Evolutionary conservation across 64 coral and sea anemone genomes (phyloP), one percentile per base, ranked within the genome.

Genomic region (Montipora sp.): DNA sequence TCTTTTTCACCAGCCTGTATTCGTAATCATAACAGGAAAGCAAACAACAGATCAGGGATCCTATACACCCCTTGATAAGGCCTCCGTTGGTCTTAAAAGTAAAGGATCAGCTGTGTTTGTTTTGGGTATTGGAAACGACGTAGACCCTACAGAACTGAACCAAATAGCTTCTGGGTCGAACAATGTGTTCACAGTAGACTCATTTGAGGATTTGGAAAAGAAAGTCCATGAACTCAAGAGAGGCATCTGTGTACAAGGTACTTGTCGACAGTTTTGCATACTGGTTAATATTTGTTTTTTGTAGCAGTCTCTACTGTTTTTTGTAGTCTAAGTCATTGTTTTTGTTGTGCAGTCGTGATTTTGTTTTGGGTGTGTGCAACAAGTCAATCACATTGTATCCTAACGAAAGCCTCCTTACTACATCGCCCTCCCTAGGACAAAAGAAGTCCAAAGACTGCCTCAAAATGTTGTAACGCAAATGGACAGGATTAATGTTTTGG

Each of bases 21-120:
- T 92, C n/a, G 74, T 92, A 13, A 92, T 92, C 7, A 87, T 80
- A 15, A 81, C 84, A 19, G 90, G 90, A 65, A 77, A 63, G 45
- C 90, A 92, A 57, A 92, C 90, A 24, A 75, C 80, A 2, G 14
- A 77, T 23, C 14, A 47, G 21, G 72, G 73, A 10, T 1, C 23
- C 23, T 85, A 65, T 51, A 86, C 61, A 6, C 82, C 81, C 12
- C 90, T 92, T 21, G 55, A 36, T 10, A 18, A 11, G 5, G 80
- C 81, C 90, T 92, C 90, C 7, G 11, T 5, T 21, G 49, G 57
- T 27, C 73, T 92, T 0, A 55, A 69, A 53, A 83, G 36, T 60
- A 86, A 92, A 58, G 57, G 60, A 22, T 67, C 83, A 11, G n/a
- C 70, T 14, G 90, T 92, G 13, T 92, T 85, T 23, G 80, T 69